Percentiles rank a stretch among this genome's conserved stretches.
Conservation (phyloP, 2,797 vertebrate genomes). For the Lacerta agilis region DNA sequence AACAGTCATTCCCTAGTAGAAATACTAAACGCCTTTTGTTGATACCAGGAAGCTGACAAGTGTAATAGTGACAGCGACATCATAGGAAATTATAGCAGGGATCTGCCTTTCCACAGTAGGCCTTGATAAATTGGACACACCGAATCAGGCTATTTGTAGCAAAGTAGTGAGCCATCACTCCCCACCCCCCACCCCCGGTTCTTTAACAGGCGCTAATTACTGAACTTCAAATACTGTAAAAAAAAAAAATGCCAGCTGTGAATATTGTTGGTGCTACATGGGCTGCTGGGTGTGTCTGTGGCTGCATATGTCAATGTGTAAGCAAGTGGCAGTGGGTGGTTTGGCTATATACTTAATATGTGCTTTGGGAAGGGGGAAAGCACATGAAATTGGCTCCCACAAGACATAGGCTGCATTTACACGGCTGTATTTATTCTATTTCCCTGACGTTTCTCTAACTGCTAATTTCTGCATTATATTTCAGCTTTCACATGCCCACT, state of each 20-base stretch:
- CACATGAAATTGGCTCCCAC: neutral
- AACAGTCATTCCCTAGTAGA: slow-evolving; percentile 74
- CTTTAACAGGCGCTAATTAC: slow-evolving; percentile 88
- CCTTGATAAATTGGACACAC: slow-evolving; percentile 75
- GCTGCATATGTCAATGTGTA: slow-evolving; percentile 66
- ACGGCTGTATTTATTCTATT: no score
- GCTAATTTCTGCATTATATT: no score
- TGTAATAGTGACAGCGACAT: slow-evolving; percentile 85
- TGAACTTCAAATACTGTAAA: slow-evolving; percentile 89
- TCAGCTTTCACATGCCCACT: no score
- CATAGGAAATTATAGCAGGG: slow-evolving; percentile 81
- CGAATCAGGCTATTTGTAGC: slow-evolving; percentile 73
- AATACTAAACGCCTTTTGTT: slow-evolving; percentile 76
- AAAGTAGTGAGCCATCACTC: slow-evolving; percentile 65
- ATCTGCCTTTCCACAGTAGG: slow-evolving; percentile 76
- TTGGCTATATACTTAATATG: slow-evolving; percentile 71
- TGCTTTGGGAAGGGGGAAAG: slow-evolving; percentile 55
- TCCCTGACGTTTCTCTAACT: no score
- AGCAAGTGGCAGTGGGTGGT: slow-evolving; percentile 85
- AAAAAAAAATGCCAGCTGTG: slow-evolving; percentile 84
- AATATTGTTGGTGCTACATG: slow-evolving; percentile 83
- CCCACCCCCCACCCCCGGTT: slow-evolving; percentile 43
- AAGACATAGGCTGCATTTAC: no score
- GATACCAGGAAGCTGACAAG: slow-evolving; percentile 85
- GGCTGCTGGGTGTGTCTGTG: slow-evolving; percentile 85